Evolutionary conservation across 2,113 vertebrate genomes (phyloP).

Genomic region (Phylloscopus trochilus): DNA sequence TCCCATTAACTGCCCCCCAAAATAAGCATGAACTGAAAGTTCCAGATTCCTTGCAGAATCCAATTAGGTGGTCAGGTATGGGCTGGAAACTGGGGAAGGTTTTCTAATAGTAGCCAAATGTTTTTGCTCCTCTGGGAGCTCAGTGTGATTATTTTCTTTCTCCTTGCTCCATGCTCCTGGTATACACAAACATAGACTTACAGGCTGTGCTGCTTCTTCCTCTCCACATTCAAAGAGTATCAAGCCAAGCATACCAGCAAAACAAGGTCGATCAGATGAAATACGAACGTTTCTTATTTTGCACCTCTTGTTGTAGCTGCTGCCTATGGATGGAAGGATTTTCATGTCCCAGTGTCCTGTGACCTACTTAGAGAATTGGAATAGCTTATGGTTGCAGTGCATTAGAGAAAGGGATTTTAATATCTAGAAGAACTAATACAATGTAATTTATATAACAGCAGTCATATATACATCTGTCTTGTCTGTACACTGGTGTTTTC

Average conservation of each 20-base stretch:
- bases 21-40: background rate
- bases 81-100: background rate
- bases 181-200: background rate
- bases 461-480: background rate
- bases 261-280: background rate
- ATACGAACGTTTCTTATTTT: background rate
- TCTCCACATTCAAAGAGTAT: background rate
- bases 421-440: slow-evolving; percentile 5
- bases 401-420: slow-evolving; percentile 41
- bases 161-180: background rate
- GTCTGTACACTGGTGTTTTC: background rate
- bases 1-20: background rate
- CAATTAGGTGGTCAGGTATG: background rate
- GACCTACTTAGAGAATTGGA: slow-evolving; percentile 46
- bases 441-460: background rate
- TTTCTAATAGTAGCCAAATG: background rate
- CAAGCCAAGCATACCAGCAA: background rate
- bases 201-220: background rate
- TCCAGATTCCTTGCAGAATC: background rate
- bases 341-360: slow-evolving; percentile 29
- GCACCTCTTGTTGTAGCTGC: background rate
- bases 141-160: background rate
- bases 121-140: background rate
- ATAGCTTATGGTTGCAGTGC: slow-evolving; percentile 13
- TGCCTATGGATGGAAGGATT: slow-evolving; percentile 4